Conservation (phyloP, 2,113 vertebrate species). For the Crypturellus undulatus region DNA sequence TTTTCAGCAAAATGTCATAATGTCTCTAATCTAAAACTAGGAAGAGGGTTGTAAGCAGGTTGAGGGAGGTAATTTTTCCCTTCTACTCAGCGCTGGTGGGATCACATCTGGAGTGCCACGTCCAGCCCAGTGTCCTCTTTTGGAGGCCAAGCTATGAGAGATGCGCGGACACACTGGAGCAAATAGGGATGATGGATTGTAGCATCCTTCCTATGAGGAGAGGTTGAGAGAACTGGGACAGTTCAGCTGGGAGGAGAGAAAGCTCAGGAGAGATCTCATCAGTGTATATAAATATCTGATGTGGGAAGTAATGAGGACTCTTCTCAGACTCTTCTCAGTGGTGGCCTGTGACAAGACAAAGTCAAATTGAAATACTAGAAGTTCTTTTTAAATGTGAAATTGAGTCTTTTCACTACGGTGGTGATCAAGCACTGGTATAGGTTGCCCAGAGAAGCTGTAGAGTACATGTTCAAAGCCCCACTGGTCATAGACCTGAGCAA, state of each 20-base stretch:
- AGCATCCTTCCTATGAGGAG: rapidly evolving
- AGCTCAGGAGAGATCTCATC: rapidly evolving
- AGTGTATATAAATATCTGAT: not conserved
- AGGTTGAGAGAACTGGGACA: not conserved
- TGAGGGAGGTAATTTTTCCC: not conserved
- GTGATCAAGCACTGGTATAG: not conserved
- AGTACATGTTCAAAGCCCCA: not conserved
- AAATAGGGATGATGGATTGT: not conserved
- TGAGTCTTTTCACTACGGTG: not conserved
- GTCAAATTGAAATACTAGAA: not conserved
- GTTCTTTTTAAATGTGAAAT: not conserved
- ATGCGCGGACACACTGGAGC: not conserved
- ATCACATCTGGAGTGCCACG: not conserved
- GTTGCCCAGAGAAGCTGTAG: not conserved
- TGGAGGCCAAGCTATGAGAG: not conserved
- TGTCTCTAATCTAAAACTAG: not conserved
- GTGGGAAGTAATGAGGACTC: not conserved
- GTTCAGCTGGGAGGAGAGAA: not conserved
- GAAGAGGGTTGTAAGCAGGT: not conserved
- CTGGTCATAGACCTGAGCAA: not conserved
- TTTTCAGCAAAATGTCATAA: not conserved
- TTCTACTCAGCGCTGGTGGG: not conserved
- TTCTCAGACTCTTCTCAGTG: not conserved
- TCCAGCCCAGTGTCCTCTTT: not conserved
- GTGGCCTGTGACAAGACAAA: not conserved